Evolutionary conservation across 1,140 invertebrate species (phyloP).

Genomic region (Drosophila athabasca): DNA sequence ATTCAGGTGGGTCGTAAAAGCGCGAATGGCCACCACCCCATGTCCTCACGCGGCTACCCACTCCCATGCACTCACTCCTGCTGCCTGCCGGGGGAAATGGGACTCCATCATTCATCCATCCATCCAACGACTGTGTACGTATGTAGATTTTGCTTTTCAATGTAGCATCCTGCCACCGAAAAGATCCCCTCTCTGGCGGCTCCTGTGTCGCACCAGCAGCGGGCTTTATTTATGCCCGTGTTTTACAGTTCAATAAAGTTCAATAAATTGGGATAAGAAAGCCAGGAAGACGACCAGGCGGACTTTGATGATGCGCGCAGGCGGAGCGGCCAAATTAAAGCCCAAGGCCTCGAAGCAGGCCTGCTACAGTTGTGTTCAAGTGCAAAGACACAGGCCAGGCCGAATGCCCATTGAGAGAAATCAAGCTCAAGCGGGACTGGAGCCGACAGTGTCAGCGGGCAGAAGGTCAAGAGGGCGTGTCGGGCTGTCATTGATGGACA

Average conservation of each 20-base stretch:
- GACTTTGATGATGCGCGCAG: constrained; percentile 48
- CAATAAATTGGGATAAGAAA: constrained; percentile 65
- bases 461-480: constrained; percentile 36
- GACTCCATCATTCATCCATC: constrained; percentile 37
- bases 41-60: not conserved
- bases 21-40: constrained; percentile 29
- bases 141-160: constrained; percentile 33
- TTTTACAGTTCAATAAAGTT: constrained; percentile 77
- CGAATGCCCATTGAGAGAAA: not conserved
- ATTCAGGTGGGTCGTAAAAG: constrained; percentile 64
- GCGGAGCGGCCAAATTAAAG: constrained; percentile 64
- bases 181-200: too few relatives aligned
- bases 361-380: constrained; percentile 6
- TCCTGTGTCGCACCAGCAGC: not conserved
- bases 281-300: constrained; percentile 38
- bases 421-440: not conserved
- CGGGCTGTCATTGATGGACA: constrained; percentile 60
- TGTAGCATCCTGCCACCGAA: constrained; percentile 18
- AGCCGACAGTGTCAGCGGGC: constrained; percentile 25
- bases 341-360: constrained; percentile 23
- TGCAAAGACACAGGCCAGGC: constrained; percentile 18
- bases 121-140: constrained; percentile 19
- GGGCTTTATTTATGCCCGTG: constrained; percentile 58
- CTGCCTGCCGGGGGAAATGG: constrained; percentile 24
- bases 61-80: not conserved